Percentiles rank a stretch among this genome's conserved stretches.
Evolutionary conservation across 2,113 vertebrate genomes (phyloP).

Genomic region (Gallinago undulata): DNA sequence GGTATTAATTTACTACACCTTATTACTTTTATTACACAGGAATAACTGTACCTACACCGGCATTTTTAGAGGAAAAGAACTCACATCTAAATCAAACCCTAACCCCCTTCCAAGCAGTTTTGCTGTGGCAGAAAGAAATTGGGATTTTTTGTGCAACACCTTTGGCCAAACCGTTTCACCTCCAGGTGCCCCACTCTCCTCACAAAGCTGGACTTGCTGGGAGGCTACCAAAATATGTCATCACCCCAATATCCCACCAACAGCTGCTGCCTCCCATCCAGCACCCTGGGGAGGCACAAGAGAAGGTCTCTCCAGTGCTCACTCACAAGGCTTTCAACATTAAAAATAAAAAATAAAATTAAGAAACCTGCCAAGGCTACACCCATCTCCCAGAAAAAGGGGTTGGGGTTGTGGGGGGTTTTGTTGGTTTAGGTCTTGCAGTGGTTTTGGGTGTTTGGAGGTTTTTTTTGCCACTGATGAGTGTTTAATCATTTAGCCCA

Average conservation of each 20-base stretch:
- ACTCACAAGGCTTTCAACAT: accelerated
- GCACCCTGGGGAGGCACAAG: accelerated
- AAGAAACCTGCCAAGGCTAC: background rate
- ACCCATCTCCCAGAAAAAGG: background rate
- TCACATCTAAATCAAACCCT: background rate
- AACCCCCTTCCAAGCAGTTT: background rate
- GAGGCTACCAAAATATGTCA: background rate
- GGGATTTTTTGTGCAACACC: background rate
- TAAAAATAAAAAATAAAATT: background rate
- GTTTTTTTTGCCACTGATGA: accelerated
- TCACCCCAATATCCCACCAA: background rate
- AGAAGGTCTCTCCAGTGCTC: background rate
- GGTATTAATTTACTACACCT: background rate
- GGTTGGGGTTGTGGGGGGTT: background rate
- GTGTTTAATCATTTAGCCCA: background rate
- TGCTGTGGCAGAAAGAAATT: background rate
- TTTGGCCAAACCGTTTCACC: background rate
- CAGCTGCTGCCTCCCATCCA: background rate
- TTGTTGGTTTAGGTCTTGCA: background rate
- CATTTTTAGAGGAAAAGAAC: accelerated
- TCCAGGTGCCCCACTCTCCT: background rate
- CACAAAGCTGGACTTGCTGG: accelerated
- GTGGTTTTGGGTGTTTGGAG: background rate
- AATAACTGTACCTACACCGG: background rate
- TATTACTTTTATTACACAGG: too few relatives aligned